These are phyloP conservation scores for Brachynemurus nebulosus DNA, from an alignment of 2,888 invertebrate genomes.

Conservation along the genomic window DNA sequence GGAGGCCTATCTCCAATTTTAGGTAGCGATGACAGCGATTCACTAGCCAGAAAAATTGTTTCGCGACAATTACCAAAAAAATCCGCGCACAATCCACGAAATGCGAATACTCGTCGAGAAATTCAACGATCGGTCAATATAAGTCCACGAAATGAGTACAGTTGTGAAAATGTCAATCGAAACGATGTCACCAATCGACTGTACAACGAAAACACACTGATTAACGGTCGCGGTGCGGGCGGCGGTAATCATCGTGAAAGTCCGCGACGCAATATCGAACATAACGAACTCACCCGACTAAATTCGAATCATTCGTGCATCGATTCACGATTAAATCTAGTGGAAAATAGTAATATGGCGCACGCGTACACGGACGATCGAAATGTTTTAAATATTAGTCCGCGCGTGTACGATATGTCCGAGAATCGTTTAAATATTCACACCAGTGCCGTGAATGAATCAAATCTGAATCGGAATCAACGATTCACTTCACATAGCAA, in stretches of 20 bases:
- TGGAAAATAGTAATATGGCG: not conserved
- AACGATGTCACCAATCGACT: not conserved
- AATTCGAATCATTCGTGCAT: not conserved
- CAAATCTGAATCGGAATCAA: not conserved
- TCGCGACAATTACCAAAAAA: conserved; percentile 9
- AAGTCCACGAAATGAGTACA: conserved; percentile 4
- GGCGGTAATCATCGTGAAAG: not conserved
- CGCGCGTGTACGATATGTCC: not conserved
- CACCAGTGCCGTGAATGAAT: not conserved
- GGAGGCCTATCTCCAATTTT: conserved; percentile 14
- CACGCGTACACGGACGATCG: not conserved
- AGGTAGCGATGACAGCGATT: conserved; percentile 15
- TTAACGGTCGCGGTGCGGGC: too few relatives aligned
- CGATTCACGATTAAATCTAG: not conserved
- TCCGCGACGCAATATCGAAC: not conserved
- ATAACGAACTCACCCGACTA: not conserved
- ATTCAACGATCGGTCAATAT: conserved; percentile 1
- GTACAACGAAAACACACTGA: too few relatives aligned
- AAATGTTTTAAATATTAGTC: conserved; percentile 4
- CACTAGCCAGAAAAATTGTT: conserved; percentile 12
- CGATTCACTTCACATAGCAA: not conserved
- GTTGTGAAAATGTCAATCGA: not conserved
- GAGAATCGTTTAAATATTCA: not conserved
- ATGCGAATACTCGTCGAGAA: not conserved
- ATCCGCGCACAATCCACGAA: not conserved